phyloP scores from a whole-genome alignment of 2,888 invertebrate species.

The Aquatica leii region DNA sequence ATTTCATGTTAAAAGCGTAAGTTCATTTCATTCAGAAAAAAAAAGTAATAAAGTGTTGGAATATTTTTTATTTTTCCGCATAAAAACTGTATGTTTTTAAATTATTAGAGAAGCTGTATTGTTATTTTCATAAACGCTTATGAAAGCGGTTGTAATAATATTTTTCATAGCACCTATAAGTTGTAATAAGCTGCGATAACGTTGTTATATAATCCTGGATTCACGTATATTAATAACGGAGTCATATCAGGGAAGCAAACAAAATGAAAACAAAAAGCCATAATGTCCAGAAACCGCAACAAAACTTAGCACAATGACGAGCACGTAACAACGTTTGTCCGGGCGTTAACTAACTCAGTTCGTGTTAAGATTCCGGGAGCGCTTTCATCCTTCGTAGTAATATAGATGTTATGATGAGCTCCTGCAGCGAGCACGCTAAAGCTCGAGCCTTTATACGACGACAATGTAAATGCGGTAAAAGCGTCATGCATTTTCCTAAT shows the following conservation, averaged over 20 bases:
- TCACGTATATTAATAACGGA: constrained; percentile 35
- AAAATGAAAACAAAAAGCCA: constrained; percentile 38
- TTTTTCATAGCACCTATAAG: constrained; percentile 34
- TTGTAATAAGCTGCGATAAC: constrained; percentile 33
- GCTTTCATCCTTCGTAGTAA: constrained; percentile 38
- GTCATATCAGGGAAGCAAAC: constrained; percentile 32
- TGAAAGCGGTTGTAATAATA: constrained; percentile 31
- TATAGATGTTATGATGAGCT: constrained; percentile 46
- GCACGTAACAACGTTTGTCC: constrained; percentile 44
- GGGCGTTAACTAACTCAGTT: constrained; percentile 43
- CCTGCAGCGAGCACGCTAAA: constrained; percentile 31
- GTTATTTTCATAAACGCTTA: constrained; percentile 34
- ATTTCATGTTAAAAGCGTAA: constrained; percentile 8
- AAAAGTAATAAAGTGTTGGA: background rate
- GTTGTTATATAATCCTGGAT: constrained; percentile 29
- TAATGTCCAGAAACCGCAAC: constrained; percentile 38
- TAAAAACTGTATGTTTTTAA: constrained; percentile 9
- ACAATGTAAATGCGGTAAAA: background rate
- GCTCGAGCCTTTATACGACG: constrained; percentile 21
- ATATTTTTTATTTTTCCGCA: constrained; percentile 5
- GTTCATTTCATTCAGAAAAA: constrained; percentile 7
- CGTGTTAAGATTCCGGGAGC: constrained; percentile 42
- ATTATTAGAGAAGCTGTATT: constrained; percentile 10
- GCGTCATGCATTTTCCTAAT: background rate
- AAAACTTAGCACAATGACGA: constrained; percentile 41